Evolutionary conservation across 1,140 invertebrate species (phyloP).

Genomic region (Ostrea denselamellosa): DNA sequence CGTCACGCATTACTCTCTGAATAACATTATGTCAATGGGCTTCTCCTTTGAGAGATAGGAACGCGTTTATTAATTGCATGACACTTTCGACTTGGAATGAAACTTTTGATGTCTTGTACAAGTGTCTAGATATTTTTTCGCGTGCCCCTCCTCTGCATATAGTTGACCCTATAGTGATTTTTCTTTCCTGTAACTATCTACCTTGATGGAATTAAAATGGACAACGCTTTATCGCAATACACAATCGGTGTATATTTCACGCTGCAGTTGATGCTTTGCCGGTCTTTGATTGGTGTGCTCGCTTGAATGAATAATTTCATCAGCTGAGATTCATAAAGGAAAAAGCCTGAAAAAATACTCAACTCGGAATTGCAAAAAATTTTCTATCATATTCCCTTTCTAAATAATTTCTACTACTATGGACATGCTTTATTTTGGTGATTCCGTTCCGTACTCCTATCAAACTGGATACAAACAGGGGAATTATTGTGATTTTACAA

Average conservation of each 20-base stretch:
- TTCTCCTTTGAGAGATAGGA: constrained; percentile 30
- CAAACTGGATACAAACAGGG: constrained; percentile 54
- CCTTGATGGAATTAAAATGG: constrained; percentile 25
- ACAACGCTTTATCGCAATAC: constrained; percentile 36
- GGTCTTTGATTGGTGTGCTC: constrained; percentile 37
- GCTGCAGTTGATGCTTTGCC: constrained; percentile 30
- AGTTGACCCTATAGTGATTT: constrained; percentile 27
- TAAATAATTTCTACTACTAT: constrained; percentile 4
- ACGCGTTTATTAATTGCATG: constrained; percentile 52
- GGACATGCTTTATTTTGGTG: constrained; percentile 58
- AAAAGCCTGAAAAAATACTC: neutral
- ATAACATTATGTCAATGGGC: constrained; percentile 56
- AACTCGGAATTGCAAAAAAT: neutral
- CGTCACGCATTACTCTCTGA: constrained; percentile 55
- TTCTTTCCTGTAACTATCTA: neutral
- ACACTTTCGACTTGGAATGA: constrained; percentile 44
- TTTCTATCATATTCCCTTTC: neutral
- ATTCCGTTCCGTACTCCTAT: constrained; percentile 56
- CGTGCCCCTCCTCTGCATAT: constrained; percentile 20
- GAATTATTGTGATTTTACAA: constrained; percentile 56
- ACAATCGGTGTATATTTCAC: constrained; percentile 42
- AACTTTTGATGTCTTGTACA: constrained; percentile 38
- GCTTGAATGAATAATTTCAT: constrained; percentile 36
- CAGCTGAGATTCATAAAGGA: constrained; percentile 20
- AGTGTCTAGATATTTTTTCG: constrained; percentile 18